Evolutionary conservation across 2,113 vertebrate genomes (phyloP).

Genomic region (Empidonax alnorum): DNA sequence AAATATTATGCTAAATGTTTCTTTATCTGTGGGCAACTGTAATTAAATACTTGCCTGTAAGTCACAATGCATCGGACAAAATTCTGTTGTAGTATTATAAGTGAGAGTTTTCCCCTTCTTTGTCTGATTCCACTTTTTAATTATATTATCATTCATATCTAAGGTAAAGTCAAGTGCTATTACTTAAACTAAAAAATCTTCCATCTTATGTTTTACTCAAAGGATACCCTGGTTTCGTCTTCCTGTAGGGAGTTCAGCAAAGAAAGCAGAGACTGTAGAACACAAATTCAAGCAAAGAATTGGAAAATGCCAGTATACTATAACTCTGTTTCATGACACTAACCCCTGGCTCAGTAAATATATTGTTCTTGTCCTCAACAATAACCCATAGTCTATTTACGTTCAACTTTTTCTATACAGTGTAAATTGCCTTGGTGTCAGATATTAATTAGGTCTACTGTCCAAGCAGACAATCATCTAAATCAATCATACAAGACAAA

Average conservation of each 20-base stretch:
- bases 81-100: neutral
- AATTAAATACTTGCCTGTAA: neutral
- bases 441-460: conserved; percentile 32
- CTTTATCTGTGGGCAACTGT: neutral
- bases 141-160: neutral
- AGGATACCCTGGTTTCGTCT: neutral
- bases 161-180: neutral
- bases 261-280: neutral
- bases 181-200: neutral
- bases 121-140: neutral
- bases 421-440: conserved; percentile 33
- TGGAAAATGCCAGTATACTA: neutral
- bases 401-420: neutral
- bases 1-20: neutral
- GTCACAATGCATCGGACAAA: neutral
- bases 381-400: neutral
- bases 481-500: conserved; percentile 3
- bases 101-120: neutral
- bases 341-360: neutral
- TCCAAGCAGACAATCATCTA: conserved; percentile 50
- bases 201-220: neutral
- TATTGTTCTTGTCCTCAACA: neutral
- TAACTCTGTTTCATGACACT: neutral
- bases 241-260: neutral
- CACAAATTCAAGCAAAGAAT: neutral